These are phyloP conservation scores for Acromyrmex charruanus DNA, from an alignment of 1,140 invertebrate genomes.

Conservation along the genomic window DNA sequence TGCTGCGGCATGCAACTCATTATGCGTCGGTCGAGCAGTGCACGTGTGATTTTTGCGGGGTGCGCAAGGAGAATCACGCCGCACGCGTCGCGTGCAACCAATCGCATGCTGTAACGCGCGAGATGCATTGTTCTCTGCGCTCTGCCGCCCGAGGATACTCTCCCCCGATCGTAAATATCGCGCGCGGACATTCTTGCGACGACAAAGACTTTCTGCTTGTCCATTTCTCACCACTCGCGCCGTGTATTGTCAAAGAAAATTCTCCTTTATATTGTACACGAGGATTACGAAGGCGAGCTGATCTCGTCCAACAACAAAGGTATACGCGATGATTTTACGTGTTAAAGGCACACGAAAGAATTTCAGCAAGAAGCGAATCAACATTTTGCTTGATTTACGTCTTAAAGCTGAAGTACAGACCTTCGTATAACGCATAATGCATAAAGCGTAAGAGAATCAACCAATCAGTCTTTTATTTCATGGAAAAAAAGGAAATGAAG, in stretches of 20 bases:
- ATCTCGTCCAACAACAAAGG: not conserved
- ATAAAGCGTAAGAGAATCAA: too few species aligned
- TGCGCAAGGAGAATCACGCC: constrained; percentile 39
- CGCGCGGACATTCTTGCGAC: constrained; percentile 19
- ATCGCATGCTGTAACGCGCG: constrained; percentile 54
- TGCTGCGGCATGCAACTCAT: constrained; percentile 46
- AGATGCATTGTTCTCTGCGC: constrained; percentile 39
- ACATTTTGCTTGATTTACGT: too few species aligned
- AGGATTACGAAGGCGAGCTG: not conserved
- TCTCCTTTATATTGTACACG: not conserved
- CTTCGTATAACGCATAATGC: too few species aligned
- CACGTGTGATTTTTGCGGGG: constrained; percentile 44
- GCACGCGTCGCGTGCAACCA: constrained; percentile 59
- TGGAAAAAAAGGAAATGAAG: too few species aligned
- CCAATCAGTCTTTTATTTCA: too few species aligned
- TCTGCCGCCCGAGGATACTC: constrained; percentile 29
- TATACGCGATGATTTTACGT: not conserved
- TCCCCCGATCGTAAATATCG: constrained; percentile 10
- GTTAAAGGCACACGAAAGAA: too few species aligned
- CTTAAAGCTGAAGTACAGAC: too few species aligned
- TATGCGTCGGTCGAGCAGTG: constrained; percentile 34
- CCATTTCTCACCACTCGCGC: not conserved
- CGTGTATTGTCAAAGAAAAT: not conserved
- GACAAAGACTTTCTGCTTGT: constrained; percentile 14
- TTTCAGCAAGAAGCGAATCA: too few species aligned